A percentile compares a stretch with the other conserved stretches of the same genome.
Conservation (phyloP, 2,888 invertebrate species). For the Bombyx huttoni region DNA sequence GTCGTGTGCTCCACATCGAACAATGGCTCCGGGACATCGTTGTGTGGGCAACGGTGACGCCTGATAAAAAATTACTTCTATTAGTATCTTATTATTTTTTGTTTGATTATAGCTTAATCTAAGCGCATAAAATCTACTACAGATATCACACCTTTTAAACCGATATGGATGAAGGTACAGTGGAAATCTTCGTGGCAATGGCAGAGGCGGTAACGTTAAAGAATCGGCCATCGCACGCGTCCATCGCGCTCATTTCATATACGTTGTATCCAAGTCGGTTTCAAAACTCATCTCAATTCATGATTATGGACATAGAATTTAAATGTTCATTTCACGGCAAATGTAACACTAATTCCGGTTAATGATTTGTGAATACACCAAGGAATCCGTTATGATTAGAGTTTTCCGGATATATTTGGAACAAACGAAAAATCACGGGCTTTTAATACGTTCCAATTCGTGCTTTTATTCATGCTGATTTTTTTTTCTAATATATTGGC, state of each 20-base stretch:
- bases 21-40: conserved; percentile 74
- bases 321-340: background rate
- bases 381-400: too few species aligned
- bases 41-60: conserved; percentile 88
- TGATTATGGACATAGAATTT: background rate
- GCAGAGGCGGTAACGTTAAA: conserved; percentile 57
- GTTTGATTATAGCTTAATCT: background rate
- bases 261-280: background rate
- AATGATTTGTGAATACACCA: too few species aligned
- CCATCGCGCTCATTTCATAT: conserved; percentile 42
- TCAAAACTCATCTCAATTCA: background rate
- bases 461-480: too few species aligned
- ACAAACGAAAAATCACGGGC: too few species aligned
- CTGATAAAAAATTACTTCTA: conserved; percentile 46
- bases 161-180: conserved; percentile 52
- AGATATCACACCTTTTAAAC: conserved; percentile 43
- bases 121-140: background rate
- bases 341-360: too few species aligned
- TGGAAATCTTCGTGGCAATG: conserved; percentile 43
- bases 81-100: background rate
- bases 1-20: conserved; percentile 71
- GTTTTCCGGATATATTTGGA: too few species aligned
- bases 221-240: conserved; percentile 58
- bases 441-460: too few species aligned
- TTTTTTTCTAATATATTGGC: too few species aligned